Percentiles rank a stretch among this genome's conserved stretches.
These are phyloP conservation scores for Sarcophaga peregrina DNA, from an alignment of 1,140 invertebrate genomes.

Conservation along the genomic window DNA sequence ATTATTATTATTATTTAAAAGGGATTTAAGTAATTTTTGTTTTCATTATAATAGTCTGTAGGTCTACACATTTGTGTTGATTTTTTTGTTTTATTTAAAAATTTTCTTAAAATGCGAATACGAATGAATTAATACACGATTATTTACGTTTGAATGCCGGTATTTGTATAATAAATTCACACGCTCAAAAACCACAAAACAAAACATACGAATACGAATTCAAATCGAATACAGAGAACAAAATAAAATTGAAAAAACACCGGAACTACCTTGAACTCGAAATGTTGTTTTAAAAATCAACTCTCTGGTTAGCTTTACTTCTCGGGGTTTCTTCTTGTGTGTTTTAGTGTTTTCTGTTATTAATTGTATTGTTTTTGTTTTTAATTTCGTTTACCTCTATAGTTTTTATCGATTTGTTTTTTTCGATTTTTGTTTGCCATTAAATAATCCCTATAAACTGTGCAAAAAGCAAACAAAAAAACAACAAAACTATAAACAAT, in stretches of 20 bases:
- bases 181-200: conserved; percentile 1
- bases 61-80: no score
- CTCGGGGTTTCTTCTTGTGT: no score
- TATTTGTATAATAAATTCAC: conserved; percentile 25
- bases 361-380: not conserved
- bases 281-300: not conserved
- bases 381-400: not conserved
- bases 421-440: not conserved
- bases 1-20: no score
- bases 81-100: no score
- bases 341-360: not conserved
- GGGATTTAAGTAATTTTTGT: no score
- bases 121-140: no score
- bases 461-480: not conserved
- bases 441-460: not conserved
- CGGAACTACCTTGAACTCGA: conserved; percentile 38
- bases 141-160: not conserved
- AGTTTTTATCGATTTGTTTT: not conserved
- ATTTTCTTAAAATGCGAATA: no score
- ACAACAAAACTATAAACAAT: not conserved
- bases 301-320: no score
- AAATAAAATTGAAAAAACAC: not conserved
- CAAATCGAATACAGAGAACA: not conserved
- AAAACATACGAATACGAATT: not conserved
- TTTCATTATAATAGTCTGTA: no score